Evolutionary conservation across 2,888 invertebrate genomes (phyloP).

Genomic region (Imbricaverruca yamaguchii): DNA sequence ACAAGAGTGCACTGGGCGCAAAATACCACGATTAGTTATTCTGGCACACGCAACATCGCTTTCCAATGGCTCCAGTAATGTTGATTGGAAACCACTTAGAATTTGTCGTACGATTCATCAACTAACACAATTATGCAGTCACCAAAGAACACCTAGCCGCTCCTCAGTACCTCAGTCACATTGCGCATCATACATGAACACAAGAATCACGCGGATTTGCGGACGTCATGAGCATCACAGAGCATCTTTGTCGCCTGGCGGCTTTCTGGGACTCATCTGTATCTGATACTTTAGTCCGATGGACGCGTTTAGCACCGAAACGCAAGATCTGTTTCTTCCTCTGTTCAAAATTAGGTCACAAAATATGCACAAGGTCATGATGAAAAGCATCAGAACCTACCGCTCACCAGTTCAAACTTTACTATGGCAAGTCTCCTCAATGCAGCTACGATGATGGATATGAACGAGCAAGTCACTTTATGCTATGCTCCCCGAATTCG

Average conservation of each 20-base stretch:
- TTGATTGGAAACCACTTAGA: too few relatives aligned
- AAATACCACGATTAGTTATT: neutral
- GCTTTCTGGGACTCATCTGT: neutral
- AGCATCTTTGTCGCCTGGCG: neutral
- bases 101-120: too few relatives aligned
- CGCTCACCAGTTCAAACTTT: too few relatives aligned
- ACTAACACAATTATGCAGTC: too few relatives aligned
- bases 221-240: neutral
- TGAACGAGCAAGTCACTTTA: too few relatives aligned
- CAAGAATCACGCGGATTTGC: neutral
- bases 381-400: too few relatives aligned
- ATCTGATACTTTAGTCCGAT: too few relatives aligned
- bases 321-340: too few relatives aligned
- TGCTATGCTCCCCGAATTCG: too few relatives aligned
- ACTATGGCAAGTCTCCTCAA: too few relatives aligned
- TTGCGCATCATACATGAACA: neutral
- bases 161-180: neutral
- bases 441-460: too few relatives aligned
- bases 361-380: neutral
- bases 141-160: neutral
- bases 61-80: neutral
- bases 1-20: neutral
- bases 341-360: neutral
- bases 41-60: neutral
- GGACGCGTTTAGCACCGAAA: too few relatives aligned